Percentiles rank a stretch among this genome's conserved stretches.
Conservation (phyloP, 2,113 vertebrate genomes). For the Xenus cinereus region DNA sequence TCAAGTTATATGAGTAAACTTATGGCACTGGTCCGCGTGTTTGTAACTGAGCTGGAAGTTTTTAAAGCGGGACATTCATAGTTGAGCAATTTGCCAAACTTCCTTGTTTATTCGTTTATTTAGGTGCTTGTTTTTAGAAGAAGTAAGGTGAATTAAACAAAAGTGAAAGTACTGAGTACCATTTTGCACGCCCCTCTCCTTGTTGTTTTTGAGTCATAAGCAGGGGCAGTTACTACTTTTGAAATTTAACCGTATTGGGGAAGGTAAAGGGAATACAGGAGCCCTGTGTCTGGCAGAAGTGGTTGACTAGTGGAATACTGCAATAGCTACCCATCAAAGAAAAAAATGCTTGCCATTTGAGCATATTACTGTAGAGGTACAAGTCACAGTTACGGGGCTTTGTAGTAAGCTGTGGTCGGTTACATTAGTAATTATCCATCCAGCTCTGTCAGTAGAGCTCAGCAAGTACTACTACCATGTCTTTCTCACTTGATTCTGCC, state of each 20-base stretch:
- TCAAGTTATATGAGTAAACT: background rate
- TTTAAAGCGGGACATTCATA: background rate
- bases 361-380: background rate
- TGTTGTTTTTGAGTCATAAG: background rate
- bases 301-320: background rate
- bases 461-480: background rate
- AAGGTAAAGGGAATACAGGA: background rate
- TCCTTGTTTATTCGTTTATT: background rate
- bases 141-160: background rate
- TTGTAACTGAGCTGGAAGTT: background rate
- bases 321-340: background rate
- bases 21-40: background rate
- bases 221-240: background rate
- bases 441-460: background rate
- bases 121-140: background rate
- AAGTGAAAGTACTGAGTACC: background rate
- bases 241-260: background rate
- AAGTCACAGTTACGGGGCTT: background rate
- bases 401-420: background rate
- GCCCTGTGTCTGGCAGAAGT: background rate
- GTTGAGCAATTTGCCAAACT: background rate
- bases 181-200: background rate
- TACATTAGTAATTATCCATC: background rate
- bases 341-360: background rate
- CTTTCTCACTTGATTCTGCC: background rate